phyloP scores from a whole-genome alignment of 2,797 vertebrate genomes.

The Neoniphon sammara region DNA sequence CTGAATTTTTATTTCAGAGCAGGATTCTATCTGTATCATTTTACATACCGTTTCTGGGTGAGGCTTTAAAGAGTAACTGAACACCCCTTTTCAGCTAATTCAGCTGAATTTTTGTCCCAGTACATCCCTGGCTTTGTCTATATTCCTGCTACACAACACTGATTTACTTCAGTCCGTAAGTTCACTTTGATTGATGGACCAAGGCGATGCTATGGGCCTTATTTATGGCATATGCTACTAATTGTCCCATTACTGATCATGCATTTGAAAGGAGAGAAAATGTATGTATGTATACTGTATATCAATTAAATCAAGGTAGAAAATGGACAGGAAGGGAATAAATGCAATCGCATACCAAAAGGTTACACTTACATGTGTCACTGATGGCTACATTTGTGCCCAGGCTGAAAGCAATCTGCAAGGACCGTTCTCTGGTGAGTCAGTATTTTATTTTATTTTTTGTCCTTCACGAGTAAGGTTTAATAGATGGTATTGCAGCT shows the following conservation, averaged over 20 bases:
- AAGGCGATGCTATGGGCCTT: background rate
- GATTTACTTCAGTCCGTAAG: background rate
- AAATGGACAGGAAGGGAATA: background rate
- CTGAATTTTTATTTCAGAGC: too few species aligned
- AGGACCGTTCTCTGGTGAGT: background rate
- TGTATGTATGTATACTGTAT: too few species aligned
- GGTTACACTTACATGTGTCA: background rate
- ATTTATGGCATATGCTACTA: too few species aligned
- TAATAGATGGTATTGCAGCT: constrained; percentile 8
- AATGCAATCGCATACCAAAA: background rate
- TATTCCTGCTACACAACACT: background rate
- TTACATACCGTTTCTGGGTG: too few species aligned
- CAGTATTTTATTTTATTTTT: background rate
- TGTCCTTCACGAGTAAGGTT: background rate
- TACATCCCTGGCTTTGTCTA: too few species aligned
- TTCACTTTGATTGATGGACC: background rate
- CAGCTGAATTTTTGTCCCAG: too few species aligned
- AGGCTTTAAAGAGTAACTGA: too few species aligned
- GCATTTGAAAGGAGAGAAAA: too few species aligned
- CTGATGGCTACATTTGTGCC: background rate
- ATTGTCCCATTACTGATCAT: too few species aligned
- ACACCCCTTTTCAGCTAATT: too few species aligned
- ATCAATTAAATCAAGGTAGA: background rate
- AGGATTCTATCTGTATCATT: too few species aligned
- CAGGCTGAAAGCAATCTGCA: background rate